These are phyloP conservation scores for Meriones psammophilus DNA, from an alignment of 2,797 vertebrate species.

Conservation along the genomic window DNA sequence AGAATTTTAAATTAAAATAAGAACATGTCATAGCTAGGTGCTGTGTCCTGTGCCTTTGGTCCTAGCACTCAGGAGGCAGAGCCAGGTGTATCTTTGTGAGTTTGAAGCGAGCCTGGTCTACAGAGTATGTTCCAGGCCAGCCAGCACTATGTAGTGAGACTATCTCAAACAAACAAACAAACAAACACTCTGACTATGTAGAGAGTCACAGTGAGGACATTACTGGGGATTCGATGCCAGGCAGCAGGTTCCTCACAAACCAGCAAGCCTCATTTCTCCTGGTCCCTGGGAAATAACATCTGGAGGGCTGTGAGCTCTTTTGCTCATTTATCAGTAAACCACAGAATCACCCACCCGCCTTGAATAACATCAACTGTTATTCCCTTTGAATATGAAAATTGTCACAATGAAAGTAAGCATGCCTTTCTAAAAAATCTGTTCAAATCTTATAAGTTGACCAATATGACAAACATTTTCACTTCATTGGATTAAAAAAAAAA, in stretches of 20 bases:
- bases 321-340: not conserved
- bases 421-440: not conserved
- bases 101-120: not conserved
- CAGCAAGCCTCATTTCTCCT: not conserved
- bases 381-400: not conserved
- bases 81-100: not conserved
- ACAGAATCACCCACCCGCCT: not conserved
- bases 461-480: slow-evolving; percentile 4
- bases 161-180: not conserved
- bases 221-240: not conserved
- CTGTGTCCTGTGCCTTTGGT: not conserved
- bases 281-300: not conserved
- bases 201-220: not conserved
- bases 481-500: not conserved
- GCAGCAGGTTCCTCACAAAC: not conserved
- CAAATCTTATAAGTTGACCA: slow-evolving; percentile 6
- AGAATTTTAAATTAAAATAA: not conserved
- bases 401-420: not conserved
- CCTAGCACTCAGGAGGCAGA: not conserved
- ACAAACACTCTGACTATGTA: not conserved
- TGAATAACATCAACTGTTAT: not conserved
- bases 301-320: not conserved
- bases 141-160: not conserved
- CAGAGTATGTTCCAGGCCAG: not conserved
- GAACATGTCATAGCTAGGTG: not conserved